Percentiles rank a stretch among this genome's conserved stretches.
Conservation (phyloP, 37 sponge, comb jelly and placozoan genomes). For the Crambe crambe region DNA sequence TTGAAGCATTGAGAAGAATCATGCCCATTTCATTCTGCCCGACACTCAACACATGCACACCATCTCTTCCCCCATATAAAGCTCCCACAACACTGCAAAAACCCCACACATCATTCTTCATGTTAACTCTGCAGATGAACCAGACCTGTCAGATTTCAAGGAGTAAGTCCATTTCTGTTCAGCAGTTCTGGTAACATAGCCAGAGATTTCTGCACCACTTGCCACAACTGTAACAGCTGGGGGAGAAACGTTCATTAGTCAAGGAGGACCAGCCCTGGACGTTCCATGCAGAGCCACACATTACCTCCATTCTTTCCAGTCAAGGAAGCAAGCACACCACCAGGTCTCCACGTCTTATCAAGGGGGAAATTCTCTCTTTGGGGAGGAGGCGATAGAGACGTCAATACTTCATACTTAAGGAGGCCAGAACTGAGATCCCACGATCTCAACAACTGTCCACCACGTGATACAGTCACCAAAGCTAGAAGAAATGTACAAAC, state of each 20-base stretch:
- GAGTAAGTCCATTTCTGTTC: not conserved
- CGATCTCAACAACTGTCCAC: constrained; percentile 49
- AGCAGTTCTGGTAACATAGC: constrained; percentile 7
- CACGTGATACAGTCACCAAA: constrained; percentile 66
- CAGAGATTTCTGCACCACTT: constrained; percentile 6
- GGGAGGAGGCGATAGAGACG: not conserved
- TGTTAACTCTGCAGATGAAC: not conserved
- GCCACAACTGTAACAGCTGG: constrained; percentile 1
- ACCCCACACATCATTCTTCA: not conserved
- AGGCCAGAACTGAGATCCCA: constrained; percentile 76
- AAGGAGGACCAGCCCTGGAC: not conserved
- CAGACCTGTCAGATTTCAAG: constrained; percentile 9
- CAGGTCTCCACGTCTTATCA: constrained; percentile 36
- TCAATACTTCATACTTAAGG: constrained; percentile 70
- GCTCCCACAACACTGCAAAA: not conserved
- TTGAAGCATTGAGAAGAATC: constrained; percentile 1
- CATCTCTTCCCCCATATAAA: not conserved
- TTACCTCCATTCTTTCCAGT: constrained; percentile 27
- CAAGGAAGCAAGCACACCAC: constrained; percentile 30
- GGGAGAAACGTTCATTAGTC: not conserved
- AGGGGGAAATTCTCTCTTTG: constrained; percentile 12
- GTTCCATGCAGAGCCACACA: not conserved
- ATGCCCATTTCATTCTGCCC: not conserved
- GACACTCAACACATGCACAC: not conserved
- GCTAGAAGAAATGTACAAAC: not conserved